phyloP scores from a whole-genome alignment of 2,797 vertebrate species.

The Alosa sapidissima region DNA sequence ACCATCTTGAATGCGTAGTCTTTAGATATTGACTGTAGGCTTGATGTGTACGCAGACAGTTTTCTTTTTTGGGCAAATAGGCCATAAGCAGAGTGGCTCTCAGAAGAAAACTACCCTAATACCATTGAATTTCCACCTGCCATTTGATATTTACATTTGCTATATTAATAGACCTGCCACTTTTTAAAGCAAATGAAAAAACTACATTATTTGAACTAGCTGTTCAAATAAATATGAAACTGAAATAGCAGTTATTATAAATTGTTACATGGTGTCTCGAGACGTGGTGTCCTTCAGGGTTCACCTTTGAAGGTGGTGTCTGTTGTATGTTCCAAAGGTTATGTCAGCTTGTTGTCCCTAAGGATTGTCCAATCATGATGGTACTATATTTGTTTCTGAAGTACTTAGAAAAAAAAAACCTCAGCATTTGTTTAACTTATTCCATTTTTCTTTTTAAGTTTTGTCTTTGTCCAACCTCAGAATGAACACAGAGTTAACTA shows the following conservation, averaged over 20 bases:
- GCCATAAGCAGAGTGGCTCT: background rate
- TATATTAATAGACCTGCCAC: background rate
- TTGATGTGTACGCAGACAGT: background rate
- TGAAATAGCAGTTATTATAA: background rate
- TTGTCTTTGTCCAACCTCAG: background rate
- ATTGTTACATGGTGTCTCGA: background rate
- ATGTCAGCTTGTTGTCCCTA: background rate
- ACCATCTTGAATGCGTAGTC: slow-evolving; percentile 3
- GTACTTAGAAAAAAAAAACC: background rate
- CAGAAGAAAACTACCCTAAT: background rate
- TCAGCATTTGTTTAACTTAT: background rate
- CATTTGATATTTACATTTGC: background rate
- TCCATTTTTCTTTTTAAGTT: background rate
- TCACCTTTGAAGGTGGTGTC: background rate
- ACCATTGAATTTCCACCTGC: background rate
- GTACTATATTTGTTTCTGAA: background rate
- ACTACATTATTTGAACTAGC: background rate
- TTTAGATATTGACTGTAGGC: background rate
- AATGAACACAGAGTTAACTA: background rate
- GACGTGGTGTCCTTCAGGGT: background rate
- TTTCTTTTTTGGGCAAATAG: background rate
- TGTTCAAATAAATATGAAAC: too few relatives aligned
- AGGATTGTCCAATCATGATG: background rate
- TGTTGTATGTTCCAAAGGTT: background rate
- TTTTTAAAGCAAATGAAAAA: background rate